Evolutionary conservation across 2,113 vertebrate genomes (phyloP).

Genomic region (Campylomormyrus numenius): DNA sequence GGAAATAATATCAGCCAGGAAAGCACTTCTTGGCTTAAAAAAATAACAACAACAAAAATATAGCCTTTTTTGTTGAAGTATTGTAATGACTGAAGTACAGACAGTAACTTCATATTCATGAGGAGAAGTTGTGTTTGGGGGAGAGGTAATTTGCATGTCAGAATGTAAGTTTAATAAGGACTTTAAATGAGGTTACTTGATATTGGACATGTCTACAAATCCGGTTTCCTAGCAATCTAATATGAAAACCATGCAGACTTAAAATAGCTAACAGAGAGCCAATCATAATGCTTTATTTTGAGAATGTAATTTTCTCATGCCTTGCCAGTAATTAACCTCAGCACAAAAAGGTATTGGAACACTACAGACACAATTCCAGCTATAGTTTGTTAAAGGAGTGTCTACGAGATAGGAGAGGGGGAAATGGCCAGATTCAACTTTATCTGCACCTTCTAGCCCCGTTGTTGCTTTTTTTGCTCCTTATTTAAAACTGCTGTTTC

Average conservation of each 20-base stretch:
- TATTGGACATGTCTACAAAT: constrained; percentile 63
- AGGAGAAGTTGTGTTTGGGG: constrained; percentile 54
- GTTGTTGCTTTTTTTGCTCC: constrained; percentile 51
- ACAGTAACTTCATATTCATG: constrained; percentile 57
- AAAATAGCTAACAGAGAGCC: constrained; percentile 60
- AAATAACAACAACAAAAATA: constrained; percentile 32
- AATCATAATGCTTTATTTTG: constrained; percentile 69
- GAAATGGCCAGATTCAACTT: constrained; percentile 53
- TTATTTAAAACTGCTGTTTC: constrained; percentile 69
- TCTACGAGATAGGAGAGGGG: constrained; percentile 52
- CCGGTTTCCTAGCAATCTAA: constrained; percentile 62
- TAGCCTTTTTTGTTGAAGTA: constrained; percentile 49
- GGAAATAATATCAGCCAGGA: constrained; percentile 40
- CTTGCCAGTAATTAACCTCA: constrained; percentile 72
- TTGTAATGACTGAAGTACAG: constrained; percentile 50
- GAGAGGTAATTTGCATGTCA: constrained; percentile 65
- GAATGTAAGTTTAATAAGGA: constrained; percentile 61
- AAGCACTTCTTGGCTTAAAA: constrained; percentile 43
- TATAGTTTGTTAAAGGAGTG: constrained; percentile 55
- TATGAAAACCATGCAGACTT: constrained; percentile 56
- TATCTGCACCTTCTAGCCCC: constrained; percentile 53
- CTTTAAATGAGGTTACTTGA: constrained; percentile 67
- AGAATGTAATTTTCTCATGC: constrained; percentile 70
- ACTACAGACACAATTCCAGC: constrained; percentile 60
- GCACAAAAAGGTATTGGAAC: constrained; percentile 68